phyloP scores from a whole-genome alignment of 2,888 invertebrate species.

The Scrobipalpa atriplicella region DNA sequence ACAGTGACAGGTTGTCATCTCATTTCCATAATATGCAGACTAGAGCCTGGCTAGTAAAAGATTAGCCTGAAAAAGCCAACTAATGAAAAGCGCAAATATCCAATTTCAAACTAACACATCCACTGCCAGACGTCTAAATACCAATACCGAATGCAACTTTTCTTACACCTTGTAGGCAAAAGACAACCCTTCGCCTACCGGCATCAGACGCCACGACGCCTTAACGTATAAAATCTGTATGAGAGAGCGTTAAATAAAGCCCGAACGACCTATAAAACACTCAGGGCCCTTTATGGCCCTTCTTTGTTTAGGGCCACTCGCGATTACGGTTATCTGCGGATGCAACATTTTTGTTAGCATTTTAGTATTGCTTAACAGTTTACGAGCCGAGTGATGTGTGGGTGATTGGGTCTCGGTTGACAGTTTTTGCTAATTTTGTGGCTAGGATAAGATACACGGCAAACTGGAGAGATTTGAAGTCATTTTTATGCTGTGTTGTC shows the following conservation, averaged over 20 bases:
- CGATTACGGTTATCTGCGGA: constrained; percentile 48
- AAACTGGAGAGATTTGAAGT: too few relatives aligned
- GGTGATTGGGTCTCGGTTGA: constrained; percentile 16
- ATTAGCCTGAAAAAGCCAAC: too few relatives aligned
- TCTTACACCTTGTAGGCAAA: background rate
- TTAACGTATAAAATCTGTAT: constrained; percentile 73
- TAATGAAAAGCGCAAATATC: too few relatives aligned
- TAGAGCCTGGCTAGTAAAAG: too few relatives aligned
- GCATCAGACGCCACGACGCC: constrained; percentile 61
- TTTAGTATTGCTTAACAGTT: constrained; percentile 17
- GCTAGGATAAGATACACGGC: background rate
- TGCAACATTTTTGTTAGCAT: constrained; percentile 33
- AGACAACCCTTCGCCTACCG: constrained; percentile 25
- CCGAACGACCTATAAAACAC: constrained; percentile 69
- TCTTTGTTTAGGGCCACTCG: constrained; percentile 66
- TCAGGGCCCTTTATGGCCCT: constrained; percentile 53
- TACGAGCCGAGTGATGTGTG: constrained; percentile 14
- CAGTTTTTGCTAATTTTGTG: constrained; percentile 19
- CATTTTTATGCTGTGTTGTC: too few relatives aligned
- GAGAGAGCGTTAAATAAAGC: constrained; percentile 74
- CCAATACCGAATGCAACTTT: too few relatives aligned
- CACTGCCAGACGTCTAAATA: too few relatives aligned
- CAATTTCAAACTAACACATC: too few relatives aligned
- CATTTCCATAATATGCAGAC: too few relatives aligned
- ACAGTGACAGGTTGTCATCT: too few relatives aligned